Conservation (phyloP, 2,888 invertebrate genomes). For the Drosophila macrothrix region DNA sequence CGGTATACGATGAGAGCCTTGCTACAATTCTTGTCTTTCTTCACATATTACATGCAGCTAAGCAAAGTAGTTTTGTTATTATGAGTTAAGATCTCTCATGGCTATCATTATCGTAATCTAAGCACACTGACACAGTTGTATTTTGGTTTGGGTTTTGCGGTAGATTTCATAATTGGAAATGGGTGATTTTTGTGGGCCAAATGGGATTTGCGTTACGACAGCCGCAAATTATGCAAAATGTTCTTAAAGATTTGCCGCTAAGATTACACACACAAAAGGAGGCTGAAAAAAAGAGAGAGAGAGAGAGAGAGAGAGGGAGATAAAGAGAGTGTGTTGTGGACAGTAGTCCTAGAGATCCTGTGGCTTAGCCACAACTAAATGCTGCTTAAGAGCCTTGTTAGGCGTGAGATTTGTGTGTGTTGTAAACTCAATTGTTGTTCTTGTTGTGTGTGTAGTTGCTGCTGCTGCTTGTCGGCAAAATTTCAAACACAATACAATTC, state of each 20-base stretch:
- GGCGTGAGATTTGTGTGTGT: slow-evolving; percentile 73
- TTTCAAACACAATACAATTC: slow-evolving; percentile 59
- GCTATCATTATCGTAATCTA: slow-evolving; percentile 12
- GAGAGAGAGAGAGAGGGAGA: neutral
- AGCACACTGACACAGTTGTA: neutral
- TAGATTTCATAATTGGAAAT: slow-evolving; percentile 48
- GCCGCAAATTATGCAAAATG: slow-evolving; percentile 78
- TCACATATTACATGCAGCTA: slow-evolving; percentile 16
- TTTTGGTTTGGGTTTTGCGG: slow-evolving; percentile 7
- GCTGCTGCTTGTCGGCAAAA: slow-evolving; percentile 64
- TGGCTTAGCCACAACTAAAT: slow-evolving; percentile 74
- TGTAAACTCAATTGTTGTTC: slow-evolving; percentile 22
- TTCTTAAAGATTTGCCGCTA: slow-evolving; percentile 70
- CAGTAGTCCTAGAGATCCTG: slow-evolving; percentile 28
- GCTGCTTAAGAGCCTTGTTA: slow-evolving; percentile 76
- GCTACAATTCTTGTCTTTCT: neutral
- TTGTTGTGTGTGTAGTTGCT: slow-evolving; percentile 11
- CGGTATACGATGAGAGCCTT: slow-evolving; percentile 1
- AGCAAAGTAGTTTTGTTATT: slow-evolving; percentile 19
- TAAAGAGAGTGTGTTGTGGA: slow-evolving; percentile 2
- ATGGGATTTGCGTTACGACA: slow-evolving; percentile 68
- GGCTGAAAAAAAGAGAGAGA: neutral
- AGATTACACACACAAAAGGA: slow-evolving; percentile 49
- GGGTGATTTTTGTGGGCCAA: slow-evolving; percentile 36
- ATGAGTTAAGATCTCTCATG: slow-evolving; percentile 31